A percentile compares a stretch with the other conserved stretches of the same genome.
phyloP scores from a whole-genome alignment of 2,113 vertebrate genomes.

The Orientallactaga bullata region DNA sequence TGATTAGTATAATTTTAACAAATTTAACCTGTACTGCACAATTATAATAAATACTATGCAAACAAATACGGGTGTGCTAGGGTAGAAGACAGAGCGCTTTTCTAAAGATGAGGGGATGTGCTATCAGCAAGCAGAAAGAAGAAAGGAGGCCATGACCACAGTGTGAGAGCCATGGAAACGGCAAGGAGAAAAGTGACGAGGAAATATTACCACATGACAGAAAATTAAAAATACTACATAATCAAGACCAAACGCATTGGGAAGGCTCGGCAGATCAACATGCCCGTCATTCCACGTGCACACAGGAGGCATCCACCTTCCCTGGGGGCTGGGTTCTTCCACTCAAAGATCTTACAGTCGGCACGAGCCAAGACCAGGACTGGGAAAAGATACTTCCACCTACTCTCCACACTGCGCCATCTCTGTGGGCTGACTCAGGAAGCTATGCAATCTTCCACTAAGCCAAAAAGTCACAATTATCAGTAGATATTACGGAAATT shows the following conservation, averaged over 20 bases:
- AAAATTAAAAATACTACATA: neutral
- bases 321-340: neutral
- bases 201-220: neutral
- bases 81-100: neutral
- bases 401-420: neutral
- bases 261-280: neutral
- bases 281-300: neutral
- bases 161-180: no score
- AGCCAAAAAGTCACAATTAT: neutral
- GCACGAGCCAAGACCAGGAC: neutral
- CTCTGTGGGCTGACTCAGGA: neutral
- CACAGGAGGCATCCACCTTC: neutral
- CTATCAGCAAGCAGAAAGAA: neutral
- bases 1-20: constrained; percentile 32
- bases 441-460: neutral
- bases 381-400: neutral
- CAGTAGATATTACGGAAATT: neutral
- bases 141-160: neutral
- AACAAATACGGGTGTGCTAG: neutral
- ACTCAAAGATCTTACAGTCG: neutral
- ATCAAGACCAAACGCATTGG: neutral
- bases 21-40: neutral
- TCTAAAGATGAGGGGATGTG: constrained; percentile 25
- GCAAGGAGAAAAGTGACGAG: constrained; percentile 26
- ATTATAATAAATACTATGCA: neutral